phyloP scores from a whole-genome alignment of 23 tunicate species.

The Corella eumyota region DNA sequence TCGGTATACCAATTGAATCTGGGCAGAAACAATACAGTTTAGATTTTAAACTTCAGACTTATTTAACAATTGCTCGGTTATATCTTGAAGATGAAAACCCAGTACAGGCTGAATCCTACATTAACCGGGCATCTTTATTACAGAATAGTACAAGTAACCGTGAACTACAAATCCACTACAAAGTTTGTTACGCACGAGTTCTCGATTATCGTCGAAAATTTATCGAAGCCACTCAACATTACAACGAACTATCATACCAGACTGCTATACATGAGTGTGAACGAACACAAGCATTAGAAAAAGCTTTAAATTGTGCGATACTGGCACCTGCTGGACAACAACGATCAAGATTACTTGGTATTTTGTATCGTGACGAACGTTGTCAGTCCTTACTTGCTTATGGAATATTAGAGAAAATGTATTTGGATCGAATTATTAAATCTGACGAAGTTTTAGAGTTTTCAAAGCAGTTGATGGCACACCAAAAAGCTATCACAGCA shows the following conservation, averaged over 20 bases:
- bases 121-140: conserved; percentile 68
- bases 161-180: conserved; percentile 62
- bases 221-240: conserved; percentile 90
- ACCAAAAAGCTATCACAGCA: conserved; percentile 75
- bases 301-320: conserved; percentile 93
- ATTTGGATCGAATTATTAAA: conserved; percentile 70
- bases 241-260: conserved; percentile 85
- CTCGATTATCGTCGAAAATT: conserved; percentile 86
- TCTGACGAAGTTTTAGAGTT: conserved; percentile 77
- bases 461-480: conserved; percentile 73
- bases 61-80: conserved; percentile 65
- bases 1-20: conserved; percentile 63
- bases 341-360: conserved; percentile 82
- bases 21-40: conserved; percentile 73
- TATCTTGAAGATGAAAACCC: conserved; percentile 87
- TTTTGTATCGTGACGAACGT: conserved; percentile 82
- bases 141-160: conserved; percentile 64
- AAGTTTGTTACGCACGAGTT: conserved; percentile 86
- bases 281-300: conserved; percentile 74
- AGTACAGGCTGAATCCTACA: conserved; percentile 76
- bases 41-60: conserved; percentile 69
- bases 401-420: conserved; percentile 86
- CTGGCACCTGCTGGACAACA: conserved; percentile 91
- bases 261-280: conserved; percentile 75
- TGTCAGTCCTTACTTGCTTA: conserved; percentile 73